Percentiles rank a stretch among this genome's conserved stretches.
These are phyloP conservation scores for Phortica variegata DNA, from an alignment of 1,140 invertebrate genomes.

Conservation along the genomic window DNA sequence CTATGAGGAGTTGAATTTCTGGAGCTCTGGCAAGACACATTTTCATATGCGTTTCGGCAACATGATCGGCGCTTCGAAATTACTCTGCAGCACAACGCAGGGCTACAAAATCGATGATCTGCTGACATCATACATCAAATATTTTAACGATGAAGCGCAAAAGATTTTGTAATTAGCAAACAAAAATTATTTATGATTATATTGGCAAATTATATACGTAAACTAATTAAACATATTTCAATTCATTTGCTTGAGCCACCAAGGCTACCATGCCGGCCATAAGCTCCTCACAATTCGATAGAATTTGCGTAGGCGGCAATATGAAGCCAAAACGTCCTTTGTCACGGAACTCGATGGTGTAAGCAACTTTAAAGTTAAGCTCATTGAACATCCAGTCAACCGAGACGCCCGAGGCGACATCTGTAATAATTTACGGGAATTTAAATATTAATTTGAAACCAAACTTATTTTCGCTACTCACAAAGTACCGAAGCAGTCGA, in stretches of 20 bases:
- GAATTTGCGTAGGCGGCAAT: constrained; percentile 79
- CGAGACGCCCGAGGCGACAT: constrained; percentile 62
- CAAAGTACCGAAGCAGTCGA: constrained; percentile 61
- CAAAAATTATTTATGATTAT: not conserved
- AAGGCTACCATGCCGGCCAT: constrained; percentile 77
- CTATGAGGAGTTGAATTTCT: constrained; percentile 86
- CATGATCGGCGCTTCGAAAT: constrained; percentile 79
- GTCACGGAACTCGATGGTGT: constrained; percentile 66
- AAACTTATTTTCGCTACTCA: too few species aligned
- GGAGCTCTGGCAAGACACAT: constrained; percentile 91
- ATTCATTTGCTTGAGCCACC: constrained; percentile 57
- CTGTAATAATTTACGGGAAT: too few species aligned
- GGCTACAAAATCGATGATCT: constrained; percentile 97
- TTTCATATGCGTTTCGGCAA: constrained; percentile 94
- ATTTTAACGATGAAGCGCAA: constrained; percentile 28
- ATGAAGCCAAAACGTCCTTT: constrained; percentile 84
- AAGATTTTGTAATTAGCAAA: not conserved
- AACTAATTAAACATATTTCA: constrained; percentile 25
- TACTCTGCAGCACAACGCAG: constrained; percentile 88
- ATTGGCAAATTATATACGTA: not conserved
- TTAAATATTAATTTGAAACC: not conserved
- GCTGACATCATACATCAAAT: constrained; percentile 81
- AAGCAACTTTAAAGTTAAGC: constrained; percentile 64
- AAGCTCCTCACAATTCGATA: constrained; percentile 78
- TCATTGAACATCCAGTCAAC: constrained; percentile 69